Conservation (phyloP, 1,140 invertebrate species). For the Drosophila willistoni region DNA sequence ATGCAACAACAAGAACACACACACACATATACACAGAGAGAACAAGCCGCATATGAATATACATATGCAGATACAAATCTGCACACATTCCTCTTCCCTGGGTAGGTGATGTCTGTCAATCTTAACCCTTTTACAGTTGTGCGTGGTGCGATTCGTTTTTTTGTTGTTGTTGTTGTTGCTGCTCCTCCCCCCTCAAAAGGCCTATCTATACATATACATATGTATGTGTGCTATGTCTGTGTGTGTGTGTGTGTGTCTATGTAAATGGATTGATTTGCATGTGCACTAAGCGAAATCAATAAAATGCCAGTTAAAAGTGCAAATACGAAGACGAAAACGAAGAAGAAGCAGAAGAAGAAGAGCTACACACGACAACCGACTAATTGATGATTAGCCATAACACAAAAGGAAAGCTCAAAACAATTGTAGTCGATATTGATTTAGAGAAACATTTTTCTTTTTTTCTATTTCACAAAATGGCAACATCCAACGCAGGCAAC, state of each 20-base stretch:
- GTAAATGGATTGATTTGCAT: slow-evolving; percentile 2
- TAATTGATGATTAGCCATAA: neutral
- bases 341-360: neutral
- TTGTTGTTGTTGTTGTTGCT: slow-evolving; percentile 16
- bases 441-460: slow-evolving; percentile 9
- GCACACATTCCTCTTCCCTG: slow-evolving; percentile 38
- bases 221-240: too few relatives aligned
- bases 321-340: neutral
- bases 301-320: neutral
- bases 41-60: slow-evolving; percentile 57
- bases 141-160: slow-evolving; percentile 34
- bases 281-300: slow-evolving; percentile 7
- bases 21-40: neutral
- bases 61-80: slow-evolving; percentile 66
- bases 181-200: slow-evolving; percentile 19
- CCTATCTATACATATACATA: slow-evolving; percentile 34
- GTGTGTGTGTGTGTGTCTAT: neutral
- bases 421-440: slow-evolving; percentile 8
- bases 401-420: neutral
- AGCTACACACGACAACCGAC: neutral
- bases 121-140: slow-evolving; percentile 71
- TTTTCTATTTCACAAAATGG: slow-evolving; percentile 76
- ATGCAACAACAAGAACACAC: neutral
- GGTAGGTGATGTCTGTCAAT: slow-evolving; percentile 59
- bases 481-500: slow-evolving; percentile 47